Evolutionary conservation across 2,888 invertebrate species (phyloP).

Genomic region (Coleophora deauratella): DNA sequence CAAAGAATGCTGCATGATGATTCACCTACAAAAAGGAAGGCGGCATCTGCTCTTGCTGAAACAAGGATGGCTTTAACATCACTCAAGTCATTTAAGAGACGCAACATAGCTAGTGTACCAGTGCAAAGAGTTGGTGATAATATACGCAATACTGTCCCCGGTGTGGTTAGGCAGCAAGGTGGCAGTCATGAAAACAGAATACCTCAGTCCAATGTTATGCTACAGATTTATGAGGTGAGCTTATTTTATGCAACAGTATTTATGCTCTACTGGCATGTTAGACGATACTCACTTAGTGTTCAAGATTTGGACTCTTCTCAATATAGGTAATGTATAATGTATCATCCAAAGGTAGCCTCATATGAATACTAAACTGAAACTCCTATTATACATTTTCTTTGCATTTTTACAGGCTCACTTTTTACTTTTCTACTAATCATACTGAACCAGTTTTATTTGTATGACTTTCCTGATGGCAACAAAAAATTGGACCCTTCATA

Average conservation of each 20-base stretch:
- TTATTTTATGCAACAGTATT: constrained; percentile 14
- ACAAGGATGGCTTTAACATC: constrained; percentile 85
- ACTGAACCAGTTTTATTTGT: too few relatives aligned
- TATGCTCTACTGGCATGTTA: too few relatives aligned
- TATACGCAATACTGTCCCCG: constrained; percentile 66
- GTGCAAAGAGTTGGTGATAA: constrained; percentile 71
- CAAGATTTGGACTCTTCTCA: too few relatives aligned
- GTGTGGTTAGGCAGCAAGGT: constrained; percentile 65
- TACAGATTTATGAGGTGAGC: constrained; percentile 72
- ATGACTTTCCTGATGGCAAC: too few relatives aligned
- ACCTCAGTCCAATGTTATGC: constrained; percentile 64
- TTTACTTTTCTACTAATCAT: too few relatives aligned
- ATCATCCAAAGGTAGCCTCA: too few relatives aligned
- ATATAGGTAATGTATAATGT: too few relatives aligned
- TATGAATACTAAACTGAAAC: too few relatives aligned
- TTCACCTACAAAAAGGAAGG: constrained; percentile 70
- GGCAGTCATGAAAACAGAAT: constrained; percentile 44
- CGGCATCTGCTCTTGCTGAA: constrained; percentile 76
- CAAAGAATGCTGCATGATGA: constrained; percentile 79
- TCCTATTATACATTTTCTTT: too few relatives aligned
- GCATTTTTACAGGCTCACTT: too few relatives aligned
- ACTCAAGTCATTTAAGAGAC: constrained; percentile 78
- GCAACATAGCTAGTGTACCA: constrained; percentile 63
- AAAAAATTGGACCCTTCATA: too few relatives aligned
- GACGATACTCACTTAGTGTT: too few relatives aligned